Base-by-base conservation (phyloP, 2,797 vertebrate species). In the Distichodus sexfasciatus region DNA sequence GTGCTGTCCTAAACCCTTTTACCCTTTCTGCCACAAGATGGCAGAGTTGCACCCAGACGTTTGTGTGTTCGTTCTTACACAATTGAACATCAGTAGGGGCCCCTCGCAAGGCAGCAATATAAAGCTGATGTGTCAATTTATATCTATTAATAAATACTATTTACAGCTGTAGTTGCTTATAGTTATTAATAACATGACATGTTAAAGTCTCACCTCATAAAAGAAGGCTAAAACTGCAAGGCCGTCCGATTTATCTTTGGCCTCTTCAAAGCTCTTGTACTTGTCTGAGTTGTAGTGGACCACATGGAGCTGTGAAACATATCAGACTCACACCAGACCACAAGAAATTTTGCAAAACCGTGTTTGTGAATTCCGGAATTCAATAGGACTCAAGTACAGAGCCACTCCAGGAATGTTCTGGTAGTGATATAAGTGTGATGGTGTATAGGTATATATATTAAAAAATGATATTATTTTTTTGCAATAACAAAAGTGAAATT, bases 221-320 rank as follows among this genome's bases (percentile, higher is more conserved):
- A 98, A 89, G 80, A 93, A 93, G 6, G 94, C 94, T 0, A 98
- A 85, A 14, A 97, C 95, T 0, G 95, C 95, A 81, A 99, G 35
- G 0, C 96, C 97, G 0, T 95, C 88, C 0, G 87, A 71, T 29
- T 93, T 91, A 59, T 90, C 84, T 75, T 81, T 87, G 72, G 97
- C 97, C 19, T 89, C 84, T 0, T 87, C 75, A n/a, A 93, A 94
- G 82, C 85, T 97, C 0, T 53, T 33, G 78, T 97, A 98, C 71
- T 89, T 92, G 0, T 84, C 91, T 8, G 93, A 91, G 72, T 97
- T 97, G 85, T 94, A 99, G 84, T 96, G 95, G 75, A 98, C 94
- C 0, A 97, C 72, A 48, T 99, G 96, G 50, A 97, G 88, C 97
- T 99, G 91, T 10, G 68, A 80, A 68, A 81, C 47, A 81, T 10